Conservation (phyloP, 2,113 vertebrate genomes). For the Ptilonorhynchus violaceus region DNA sequence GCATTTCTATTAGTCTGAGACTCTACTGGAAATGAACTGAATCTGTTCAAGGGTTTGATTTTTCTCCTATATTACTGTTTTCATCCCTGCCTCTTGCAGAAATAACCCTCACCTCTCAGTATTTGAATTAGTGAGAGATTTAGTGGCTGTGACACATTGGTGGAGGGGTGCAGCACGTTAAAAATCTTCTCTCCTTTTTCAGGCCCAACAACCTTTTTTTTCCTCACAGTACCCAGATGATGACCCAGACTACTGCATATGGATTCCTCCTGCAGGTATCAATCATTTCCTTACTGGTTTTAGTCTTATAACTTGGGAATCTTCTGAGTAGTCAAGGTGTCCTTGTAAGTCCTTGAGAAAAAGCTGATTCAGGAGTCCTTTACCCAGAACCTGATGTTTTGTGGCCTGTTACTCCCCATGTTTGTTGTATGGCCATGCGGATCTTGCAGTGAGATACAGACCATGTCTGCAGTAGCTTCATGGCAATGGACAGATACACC, state of each 20-base stretch:
- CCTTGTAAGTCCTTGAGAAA: background rate
- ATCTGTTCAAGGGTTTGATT: background rate
- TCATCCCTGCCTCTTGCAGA: background rate
- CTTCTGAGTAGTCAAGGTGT: background rate
- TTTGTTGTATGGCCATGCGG: background rate
- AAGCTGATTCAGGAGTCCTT: background rate
- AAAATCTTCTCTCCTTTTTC: background rate
- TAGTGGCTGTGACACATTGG: background rate
- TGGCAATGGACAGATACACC: background rate
- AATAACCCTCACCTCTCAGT: background rate
- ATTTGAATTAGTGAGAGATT: background rate
- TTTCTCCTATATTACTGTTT: background rate
- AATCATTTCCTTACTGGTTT: background rate
- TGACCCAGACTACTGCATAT: conserved; percentile 95
- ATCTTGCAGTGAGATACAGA: background rate
- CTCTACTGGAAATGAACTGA: background rate
- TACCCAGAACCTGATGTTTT: background rate
- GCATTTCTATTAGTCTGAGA: background rate
- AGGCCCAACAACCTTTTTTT: conserved; percentile 75
- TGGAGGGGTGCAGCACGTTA: background rate
- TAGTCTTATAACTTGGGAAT: background rate
- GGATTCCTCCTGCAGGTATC: conserved; percentile 93
- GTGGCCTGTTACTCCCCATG: background rate
- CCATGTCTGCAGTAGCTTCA: background rate
- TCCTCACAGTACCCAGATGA: conserved; percentile 87